Conservation (phyloP, 2,888 invertebrate species). For the Hipparchia sbordonii region DNA sequence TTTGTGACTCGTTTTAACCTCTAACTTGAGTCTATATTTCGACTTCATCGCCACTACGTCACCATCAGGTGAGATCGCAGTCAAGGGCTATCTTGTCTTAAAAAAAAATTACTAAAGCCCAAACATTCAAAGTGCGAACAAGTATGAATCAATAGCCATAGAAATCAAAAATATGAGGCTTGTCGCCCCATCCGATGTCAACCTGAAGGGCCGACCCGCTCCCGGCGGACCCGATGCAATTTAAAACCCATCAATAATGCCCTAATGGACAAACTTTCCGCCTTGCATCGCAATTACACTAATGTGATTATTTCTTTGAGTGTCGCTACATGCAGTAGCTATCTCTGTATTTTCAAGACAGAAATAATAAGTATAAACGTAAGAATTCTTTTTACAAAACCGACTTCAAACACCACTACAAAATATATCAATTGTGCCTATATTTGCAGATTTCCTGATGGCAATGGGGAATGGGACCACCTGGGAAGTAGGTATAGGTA, state of each 20-base stretch:
- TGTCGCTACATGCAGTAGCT: conserved; percentile 17
- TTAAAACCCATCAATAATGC: conserved; percentile 78
- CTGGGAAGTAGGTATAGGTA: too few species aligned
- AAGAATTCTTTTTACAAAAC: too few species aligned
- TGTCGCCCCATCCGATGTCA: conserved; percentile 45
- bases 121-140: conserved; percentile 18
- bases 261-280: conserved; percentile 72
- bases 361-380: too few species aligned
- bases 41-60: too few species aligned
- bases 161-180: conserved; percentile 37
- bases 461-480: too few species aligned
- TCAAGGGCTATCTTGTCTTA: too few species aligned
- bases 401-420: too few species aligned
- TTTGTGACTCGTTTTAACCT: too few species aligned
- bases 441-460: too few species aligned
- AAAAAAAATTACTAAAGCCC: not conserved
- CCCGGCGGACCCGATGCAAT: conserved; percentile 72
- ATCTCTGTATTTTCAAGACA: not conserved
- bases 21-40: too few species aligned
- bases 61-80: too few species aligned
- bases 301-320: conserved; percentile 72
- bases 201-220: conserved; percentile 60
- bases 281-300: conserved; percentile 76
- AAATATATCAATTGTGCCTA: too few species aligned
- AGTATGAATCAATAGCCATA: conserved; percentile 28